These are phyloP conservation scores for Stenchaetothrips biformis DNA, from an alignment of 2,888 invertebrate genomes.

Conservation along the genomic window DNA sequence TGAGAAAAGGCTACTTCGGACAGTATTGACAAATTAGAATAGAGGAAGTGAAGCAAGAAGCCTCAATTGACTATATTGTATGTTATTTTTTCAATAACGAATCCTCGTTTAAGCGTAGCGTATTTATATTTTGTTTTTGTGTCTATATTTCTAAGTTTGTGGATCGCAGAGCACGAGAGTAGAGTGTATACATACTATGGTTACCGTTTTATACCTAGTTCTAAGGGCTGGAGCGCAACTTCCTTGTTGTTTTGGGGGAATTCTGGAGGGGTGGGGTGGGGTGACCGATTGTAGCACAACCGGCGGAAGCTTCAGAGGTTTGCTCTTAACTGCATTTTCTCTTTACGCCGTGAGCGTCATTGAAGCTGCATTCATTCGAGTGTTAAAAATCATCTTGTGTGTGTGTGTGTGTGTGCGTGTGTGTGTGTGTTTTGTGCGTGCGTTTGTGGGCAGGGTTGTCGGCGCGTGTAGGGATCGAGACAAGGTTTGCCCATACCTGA, in stretches of 20 bases:
- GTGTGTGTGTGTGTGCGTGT: background rate
- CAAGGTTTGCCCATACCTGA: too few relatives aligned
- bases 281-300: background rate
- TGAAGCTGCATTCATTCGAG: background rate
- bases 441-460: too few relatives aligned
- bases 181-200: background rate
- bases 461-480: too few relatives aligned
- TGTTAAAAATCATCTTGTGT: background rate
- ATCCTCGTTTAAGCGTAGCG: conserved; percentile 6
- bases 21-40: conserved; percentile 24
- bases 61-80: background rate
- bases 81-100: conserved; percentile 24
- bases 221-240: background rate
- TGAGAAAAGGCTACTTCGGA: conserved; percentile 8
- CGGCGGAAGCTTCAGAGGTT: background rate
- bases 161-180: background rate
- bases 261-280: background rate
- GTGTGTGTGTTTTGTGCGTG: background rate
- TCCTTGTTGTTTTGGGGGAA: background rate
- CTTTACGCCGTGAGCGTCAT: background rate
- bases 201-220: conserved; percentile 21
- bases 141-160: background rate
- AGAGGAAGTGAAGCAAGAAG: background rate
- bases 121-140: conserved; percentile 25
- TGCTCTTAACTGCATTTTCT: background rate